phyloP scores from a whole-genome alignment of 2,888 invertebrate genomes.

The Brenthis hecate region DNA sequence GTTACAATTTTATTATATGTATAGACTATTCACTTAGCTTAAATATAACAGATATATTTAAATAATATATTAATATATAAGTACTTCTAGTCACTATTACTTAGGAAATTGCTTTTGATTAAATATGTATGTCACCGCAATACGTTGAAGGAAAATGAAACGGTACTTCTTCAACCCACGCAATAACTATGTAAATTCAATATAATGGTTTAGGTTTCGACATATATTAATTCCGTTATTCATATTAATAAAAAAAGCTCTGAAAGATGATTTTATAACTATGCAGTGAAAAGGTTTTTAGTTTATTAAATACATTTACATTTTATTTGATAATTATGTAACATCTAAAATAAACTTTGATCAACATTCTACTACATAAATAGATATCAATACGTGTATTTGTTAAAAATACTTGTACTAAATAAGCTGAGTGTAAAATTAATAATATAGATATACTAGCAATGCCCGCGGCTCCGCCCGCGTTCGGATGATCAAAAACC shows the following conservation, averaged over 20 bases:
- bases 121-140: constrained; percentile 10
- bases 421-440: no score
- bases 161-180: constrained; percentile 18
- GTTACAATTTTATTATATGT: no score
- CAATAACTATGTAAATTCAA: constrained; percentile 37
- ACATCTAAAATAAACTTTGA: no score
- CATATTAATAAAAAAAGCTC: constrained; percentile 19
- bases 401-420: no score
- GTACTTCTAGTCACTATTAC: neutral
- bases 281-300: neutral
- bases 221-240: constrained; percentile 31
- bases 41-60: constrained; percentile 1
- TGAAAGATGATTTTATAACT: constrained; percentile 40
- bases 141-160: constrained; percentile 19
- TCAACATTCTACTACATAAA: no score
- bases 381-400: no score
- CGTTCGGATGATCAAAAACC: no score
- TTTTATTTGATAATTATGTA: neutral
- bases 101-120: constrained; percentile 11
- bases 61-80: neutral
- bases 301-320: neutral
- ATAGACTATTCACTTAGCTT: neutral
- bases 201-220: constrained; percentile 28
- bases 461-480: no score
- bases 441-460: no score